Evolutionary conservation across 1,140 invertebrate genomes (phyloP).

Genomic region (Diuraphis noxia): DNA sequence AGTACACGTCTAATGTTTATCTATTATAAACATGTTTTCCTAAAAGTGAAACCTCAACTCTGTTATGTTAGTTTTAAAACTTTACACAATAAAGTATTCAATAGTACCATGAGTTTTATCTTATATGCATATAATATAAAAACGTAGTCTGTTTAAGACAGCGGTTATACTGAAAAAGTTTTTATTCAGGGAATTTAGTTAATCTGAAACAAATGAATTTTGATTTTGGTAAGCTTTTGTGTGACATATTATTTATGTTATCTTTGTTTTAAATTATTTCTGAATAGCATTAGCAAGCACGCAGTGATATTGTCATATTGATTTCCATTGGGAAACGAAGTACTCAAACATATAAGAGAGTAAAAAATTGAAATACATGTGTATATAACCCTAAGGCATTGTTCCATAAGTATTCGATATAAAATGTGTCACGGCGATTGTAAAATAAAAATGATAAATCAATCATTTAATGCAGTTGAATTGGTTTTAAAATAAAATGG

Average conservation of each 20-base stretch:
- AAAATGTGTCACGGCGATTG: neutral
- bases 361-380: neutral
- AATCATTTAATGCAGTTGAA: neutral
- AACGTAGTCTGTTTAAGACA: neutral
- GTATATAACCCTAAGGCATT: neutral
- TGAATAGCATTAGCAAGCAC: neutral
- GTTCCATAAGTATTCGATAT: neutral
- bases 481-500: neutral
- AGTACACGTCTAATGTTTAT: neutral
- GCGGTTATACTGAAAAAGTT: neutral
- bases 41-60: neutral
- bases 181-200: neutral
- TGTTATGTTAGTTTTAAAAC: neutral
- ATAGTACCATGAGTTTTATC: neutral
- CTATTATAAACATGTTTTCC: neutral
- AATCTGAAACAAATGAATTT: neutral
- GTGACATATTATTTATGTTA: conserved; percentile 15
- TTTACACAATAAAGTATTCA: neutral
- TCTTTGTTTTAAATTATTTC: neutral
- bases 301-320: neutral
- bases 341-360: neutral
- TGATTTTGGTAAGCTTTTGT: neutral
- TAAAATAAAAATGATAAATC: neutral
- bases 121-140: neutral
- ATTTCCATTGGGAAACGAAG: conserved; percentile 13